Evolutionary conservation across 2,113 vertebrate genomes (phyloP).

Genomic region (Menura novaehollandiae): DNA sequence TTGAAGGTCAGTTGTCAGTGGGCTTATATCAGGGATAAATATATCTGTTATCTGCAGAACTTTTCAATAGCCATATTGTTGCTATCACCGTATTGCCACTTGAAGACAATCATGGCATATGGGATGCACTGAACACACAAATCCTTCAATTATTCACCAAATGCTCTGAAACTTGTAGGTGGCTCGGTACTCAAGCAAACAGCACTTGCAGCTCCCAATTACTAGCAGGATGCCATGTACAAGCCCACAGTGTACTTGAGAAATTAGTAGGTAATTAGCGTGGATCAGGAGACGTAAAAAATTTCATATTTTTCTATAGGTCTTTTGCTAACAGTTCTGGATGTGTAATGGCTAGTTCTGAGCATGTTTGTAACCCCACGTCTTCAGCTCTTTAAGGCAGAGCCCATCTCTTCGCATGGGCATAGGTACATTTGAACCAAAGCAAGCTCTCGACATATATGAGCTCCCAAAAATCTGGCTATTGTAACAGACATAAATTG

Average conservation of each 20-base stretch:
- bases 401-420: neutral
- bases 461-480: neutral
- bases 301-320: neutral
- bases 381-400: neutral
- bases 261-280: neutral
- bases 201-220: neutral
- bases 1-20: neutral
- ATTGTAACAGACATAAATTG: neutral
- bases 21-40: neutral
- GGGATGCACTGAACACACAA: conserved; percentile 6
- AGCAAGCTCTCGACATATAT: neutral
- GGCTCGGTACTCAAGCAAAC: neutral
- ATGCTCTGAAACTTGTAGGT: conserved; percentile 38
- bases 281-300: neutral
- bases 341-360: neutral
- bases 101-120: conserved; percentile 19
- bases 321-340: neutral
- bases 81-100: neutral
- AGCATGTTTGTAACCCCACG: neutral
- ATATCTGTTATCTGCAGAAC: neutral
- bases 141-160: conserved; percentile 24
- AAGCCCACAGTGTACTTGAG: neutral
- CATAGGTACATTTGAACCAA: neutral
- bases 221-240: neutral
- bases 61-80: neutral